A percentile compares a stretch with the other conserved stretches of the same genome.
phyloP scores from a whole-genome alignment of 2,888 invertebrate genomes.

The Fragum fragum region DNA sequence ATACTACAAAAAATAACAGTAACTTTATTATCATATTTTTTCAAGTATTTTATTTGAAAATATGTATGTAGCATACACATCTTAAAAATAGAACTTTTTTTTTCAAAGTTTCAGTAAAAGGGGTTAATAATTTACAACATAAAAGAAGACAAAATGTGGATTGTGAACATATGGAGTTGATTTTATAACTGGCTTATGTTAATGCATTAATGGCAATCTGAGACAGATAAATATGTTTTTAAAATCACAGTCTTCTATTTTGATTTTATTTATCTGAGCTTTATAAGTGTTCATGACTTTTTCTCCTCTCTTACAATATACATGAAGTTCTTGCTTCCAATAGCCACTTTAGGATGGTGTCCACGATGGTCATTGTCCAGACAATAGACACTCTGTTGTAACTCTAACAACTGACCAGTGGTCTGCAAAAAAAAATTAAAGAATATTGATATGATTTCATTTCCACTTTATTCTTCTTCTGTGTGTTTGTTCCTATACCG shows the following conservation, averaged over 20 bases:
- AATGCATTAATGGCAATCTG: neutral
- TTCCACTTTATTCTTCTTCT: too few relatives aligned
- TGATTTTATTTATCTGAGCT: neutral
- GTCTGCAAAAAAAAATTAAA: constrained; percentile 78
- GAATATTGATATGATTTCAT: neutral
- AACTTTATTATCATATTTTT: too few relatives aligned
- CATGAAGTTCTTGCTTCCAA: constrained; percentile 81
- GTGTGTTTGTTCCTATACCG: too few relatives aligned
- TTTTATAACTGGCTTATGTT: too few relatives aligned
- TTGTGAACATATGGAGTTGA: neutral
- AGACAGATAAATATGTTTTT: neutral
- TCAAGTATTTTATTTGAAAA: neutral
- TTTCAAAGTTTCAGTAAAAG: neutral
- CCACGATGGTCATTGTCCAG: constrained; percentile 83
- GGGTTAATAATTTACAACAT: neutral
- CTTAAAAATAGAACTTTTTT: neutral
- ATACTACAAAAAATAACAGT: too few relatives aligned
- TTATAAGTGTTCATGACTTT: constrained; percentile 46
- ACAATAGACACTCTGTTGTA: constrained; percentile 85
- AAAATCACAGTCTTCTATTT: neutral
- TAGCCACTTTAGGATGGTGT: constrained; percentile 78
- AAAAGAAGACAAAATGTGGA: neutral
- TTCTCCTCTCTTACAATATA: constrained; percentile 79
- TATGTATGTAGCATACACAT: neutral
- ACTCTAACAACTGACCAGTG: constrained; percentile 84